Evolutionary conservation across 2,797 vertebrate species (phyloP).

Genomic region (Siniperca obscura): DNA sequence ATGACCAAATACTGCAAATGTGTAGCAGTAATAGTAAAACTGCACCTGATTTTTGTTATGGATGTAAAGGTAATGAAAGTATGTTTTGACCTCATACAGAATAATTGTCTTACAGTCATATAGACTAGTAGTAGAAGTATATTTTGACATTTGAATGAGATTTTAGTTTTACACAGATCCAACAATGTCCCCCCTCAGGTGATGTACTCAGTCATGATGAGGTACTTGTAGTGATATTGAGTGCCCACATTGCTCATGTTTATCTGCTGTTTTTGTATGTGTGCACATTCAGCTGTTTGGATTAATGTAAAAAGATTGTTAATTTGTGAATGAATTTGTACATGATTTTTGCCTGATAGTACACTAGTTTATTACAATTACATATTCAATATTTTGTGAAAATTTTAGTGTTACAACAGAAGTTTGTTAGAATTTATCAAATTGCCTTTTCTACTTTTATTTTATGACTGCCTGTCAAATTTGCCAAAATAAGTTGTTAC

Average conservation of each 20-base stretch:
- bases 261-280: slow-evolving; percentile 27
- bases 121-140: slow-evolving; percentile 6
- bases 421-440: slow-evolving; percentile 43
- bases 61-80: slow-evolving; percentile 43
- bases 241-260: slow-evolving; percentile 2
- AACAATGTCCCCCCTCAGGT: not conserved
- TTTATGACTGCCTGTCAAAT: slow-evolving; percentile 40
- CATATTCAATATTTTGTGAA: slow-evolving; percentile 33
- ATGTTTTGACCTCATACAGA: slow-evolving; percentile 31
- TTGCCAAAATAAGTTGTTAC: slow-evolving; percentile 60
- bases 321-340: slow-evolving; percentile 12
- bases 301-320: slow-evolving; percentile 2
- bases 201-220: slow-evolving; percentile 10
- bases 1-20: slow-evolving; percentile 79
- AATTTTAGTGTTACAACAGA: slow-evolving; percentile 8
- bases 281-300: slow-evolving; percentile 15
- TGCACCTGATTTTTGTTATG: slow-evolving; percentile 55
- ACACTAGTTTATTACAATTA: slow-evolving; percentile 22
- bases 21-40: slow-evolving; percentile 56
- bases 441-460: slow-evolving; percentile 61
- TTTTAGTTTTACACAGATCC: slow-evolving; percentile 31
- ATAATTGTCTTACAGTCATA: slow-evolving; percentile 41
- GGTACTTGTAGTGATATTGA: slow-evolving; percentile 28
- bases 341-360: slow-evolving; percentile 14
- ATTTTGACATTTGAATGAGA: slow-evolving; percentile 37